A percentile compares a stretch with the other conserved stretches of the same genome.
These are phyloP conservation scores for Falco columbarius DNA, from an alignment of 2,797 vertebrate genomes.

Conservation along the genomic window DNA sequence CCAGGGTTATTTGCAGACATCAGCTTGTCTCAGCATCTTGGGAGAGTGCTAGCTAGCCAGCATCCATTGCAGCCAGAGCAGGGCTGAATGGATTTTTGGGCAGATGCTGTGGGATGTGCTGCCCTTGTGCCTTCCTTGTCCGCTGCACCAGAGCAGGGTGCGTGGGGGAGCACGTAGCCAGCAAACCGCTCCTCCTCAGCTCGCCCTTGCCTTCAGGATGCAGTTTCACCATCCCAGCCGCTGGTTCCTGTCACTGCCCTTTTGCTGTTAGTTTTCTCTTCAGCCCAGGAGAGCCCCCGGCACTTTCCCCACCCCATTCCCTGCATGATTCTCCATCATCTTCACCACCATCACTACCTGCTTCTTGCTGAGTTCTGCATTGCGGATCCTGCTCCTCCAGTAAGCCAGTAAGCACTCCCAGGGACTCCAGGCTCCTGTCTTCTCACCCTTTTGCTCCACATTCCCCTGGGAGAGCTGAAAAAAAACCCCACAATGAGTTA, in stretches of 20 bases:
- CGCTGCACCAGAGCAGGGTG: not conserved
- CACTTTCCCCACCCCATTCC: not conserved
- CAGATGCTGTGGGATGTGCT: not conserved
- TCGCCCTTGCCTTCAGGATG: not conserved
- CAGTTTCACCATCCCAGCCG: not conserved
- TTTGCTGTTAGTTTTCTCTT: not conserved
- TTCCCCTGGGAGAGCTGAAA: not conserved
- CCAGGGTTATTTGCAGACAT: not conserved
- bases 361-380: not conserved
- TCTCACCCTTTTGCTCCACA: not conserved
- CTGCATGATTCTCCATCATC: not conserved
- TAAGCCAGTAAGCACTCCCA: not conserved
- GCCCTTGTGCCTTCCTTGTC: not conserved
- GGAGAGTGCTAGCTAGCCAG: not conserved
- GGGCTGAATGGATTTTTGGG: not conserved
- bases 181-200: not conserved
- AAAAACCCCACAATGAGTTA: rapidly evolving
- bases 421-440: not conserved
- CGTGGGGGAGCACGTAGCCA: not conserved
- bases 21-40: not conserved
- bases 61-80: not conserved
- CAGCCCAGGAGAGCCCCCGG: not conserved
- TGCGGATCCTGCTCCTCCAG: not conserved
- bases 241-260: not conserved
- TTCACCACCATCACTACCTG: not conserved